Evolutionary conservation across 2,113 vertebrate genomes (phyloP).

Genomic region (Scytalopus superciliaris): DNA sequence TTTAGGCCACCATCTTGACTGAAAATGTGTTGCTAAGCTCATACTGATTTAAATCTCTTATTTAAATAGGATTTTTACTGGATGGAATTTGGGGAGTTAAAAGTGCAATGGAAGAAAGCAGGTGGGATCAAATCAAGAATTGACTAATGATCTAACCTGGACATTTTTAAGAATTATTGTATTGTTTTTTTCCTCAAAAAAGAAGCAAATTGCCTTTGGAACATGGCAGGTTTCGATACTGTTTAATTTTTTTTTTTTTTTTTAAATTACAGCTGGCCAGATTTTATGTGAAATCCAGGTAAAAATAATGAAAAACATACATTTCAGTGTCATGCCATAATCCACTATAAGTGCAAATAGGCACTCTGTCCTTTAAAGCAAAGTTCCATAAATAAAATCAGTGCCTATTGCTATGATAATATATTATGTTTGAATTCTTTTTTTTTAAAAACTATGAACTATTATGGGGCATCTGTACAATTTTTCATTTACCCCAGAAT

Average conservation of each 20-base stretch:
- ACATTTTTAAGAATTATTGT: background rate
- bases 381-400: background rate
- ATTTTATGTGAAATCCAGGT: background rate
- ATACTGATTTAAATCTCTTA: background rate
- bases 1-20: background rate
- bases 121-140: background rate
- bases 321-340: background rate
- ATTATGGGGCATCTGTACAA: background rate
- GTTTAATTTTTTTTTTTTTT: background rate
- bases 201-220: background rate
- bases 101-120: background rate
- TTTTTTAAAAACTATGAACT: background rate
- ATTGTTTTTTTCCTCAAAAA: background rate
- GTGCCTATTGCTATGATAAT: background rate
- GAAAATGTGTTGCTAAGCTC: background rate
- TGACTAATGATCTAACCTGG: fast-evolving
- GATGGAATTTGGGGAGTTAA: background rate
- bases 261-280: background rate
- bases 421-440: background rate
- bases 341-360: background rate
- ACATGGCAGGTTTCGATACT: background rate
- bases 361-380: background rate
- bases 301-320: background rate
- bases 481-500: background rate
- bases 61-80: background rate